phyloP scores from a whole-genome alignment of 2,888 invertebrate genomes.

The Bhutanitis thaidina region DNA sequence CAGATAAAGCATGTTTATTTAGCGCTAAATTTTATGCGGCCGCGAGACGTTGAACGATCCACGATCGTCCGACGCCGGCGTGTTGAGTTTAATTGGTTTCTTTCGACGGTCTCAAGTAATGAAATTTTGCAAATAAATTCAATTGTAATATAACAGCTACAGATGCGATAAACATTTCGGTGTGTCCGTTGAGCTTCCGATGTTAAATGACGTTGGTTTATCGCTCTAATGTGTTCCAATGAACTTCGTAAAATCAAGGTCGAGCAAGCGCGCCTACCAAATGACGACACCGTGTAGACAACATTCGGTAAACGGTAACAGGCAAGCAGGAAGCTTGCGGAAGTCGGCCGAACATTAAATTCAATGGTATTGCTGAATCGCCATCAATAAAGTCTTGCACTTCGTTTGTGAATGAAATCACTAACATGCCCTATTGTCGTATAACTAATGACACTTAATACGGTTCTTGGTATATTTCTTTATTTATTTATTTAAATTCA shows the following conservation, averaged over 20 bases:
- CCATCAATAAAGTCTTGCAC: slow-evolving; percentile 70
- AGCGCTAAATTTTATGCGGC: slow-evolving; percentile 72
- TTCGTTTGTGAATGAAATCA: slow-evolving; percentile 75
- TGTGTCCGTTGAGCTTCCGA: not conserved
- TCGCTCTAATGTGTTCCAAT: slow-evolving; percentile 34
- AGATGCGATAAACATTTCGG: too few relatives aligned
- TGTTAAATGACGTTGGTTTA: not conserved
- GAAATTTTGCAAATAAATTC: too few relatives aligned
- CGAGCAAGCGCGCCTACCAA: slow-evolving; percentile 51
- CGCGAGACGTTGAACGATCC: slow-evolving; percentile 63
- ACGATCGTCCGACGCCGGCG: slow-evolving; percentile 53
- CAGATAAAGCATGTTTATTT: slow-evolving; percentile 76
- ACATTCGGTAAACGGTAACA: slow-evolving; percentile 69
- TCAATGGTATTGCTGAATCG: slow-evolving; percentile 52
- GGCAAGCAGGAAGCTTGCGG: slow-evolving; percentile 61
- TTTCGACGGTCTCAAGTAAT: too few relatives aligned
- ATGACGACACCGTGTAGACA: slow-evolving; percentile 48
- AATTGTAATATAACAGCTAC: too few relatives aligned
- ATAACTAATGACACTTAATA: slow-evolving; percentile 63
- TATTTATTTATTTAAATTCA: too few relatives aligned
- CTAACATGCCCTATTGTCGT: slow-evolving; percentile 48
- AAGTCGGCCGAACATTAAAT: slow-evolving; percentile 57
- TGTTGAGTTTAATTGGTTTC: slow-evolving; percentile 52
- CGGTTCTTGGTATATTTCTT: too few relatives aligned
- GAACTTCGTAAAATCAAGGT: slow-evolving; percentile 64